phyloP scores from a whole-genome alignment of 2,113 vertebrate genomes.

The Buteo buteo region DNA sequence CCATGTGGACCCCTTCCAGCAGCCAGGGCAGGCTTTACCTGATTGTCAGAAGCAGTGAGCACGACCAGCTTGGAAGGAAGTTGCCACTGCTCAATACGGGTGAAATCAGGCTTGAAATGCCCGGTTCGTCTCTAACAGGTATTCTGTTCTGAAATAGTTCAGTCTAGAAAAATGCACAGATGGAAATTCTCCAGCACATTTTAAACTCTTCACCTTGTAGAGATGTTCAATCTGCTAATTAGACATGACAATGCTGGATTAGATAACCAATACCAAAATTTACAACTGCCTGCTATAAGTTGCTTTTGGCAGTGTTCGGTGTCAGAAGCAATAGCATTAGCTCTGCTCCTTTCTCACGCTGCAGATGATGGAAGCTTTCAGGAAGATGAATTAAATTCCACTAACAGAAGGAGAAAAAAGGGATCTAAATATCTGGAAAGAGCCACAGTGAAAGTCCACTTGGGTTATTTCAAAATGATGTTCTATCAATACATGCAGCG shows the following conservation, averaged over 20 bases:
- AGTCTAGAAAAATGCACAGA: not conserved
- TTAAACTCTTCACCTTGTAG: conserved; percentile 44
- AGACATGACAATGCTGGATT: conserved; percentile 38
- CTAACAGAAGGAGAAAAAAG: conserved; percentile 25
- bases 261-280: conserved; percentile 47
- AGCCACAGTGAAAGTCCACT: not conserved
- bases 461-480: not conserved
- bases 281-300: conserved; percentile 41
- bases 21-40: not conserved
- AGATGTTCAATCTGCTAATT: conserved; percentile 49
- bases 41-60: not conserved
- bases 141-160: not conserved
- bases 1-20: not conserved
- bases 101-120: not conserved
- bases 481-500: not conserved
- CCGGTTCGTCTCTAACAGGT: not conserved
- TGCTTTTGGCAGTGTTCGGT: conserved; percentile 47
- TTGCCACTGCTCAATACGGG: not conserved
- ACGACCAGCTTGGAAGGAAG: not conserved
- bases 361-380: conserved; percentile 51
- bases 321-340: conserved; percentile 56
- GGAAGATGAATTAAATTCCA: conserved; percentile 62
- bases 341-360: not conserved
- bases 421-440: conserved; percentile 21
- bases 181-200: not conserved